A percentile compares a stretch with the other conserved stretches of the same genome.
Evolutionary conservation across 2,113 vertebrate genomes (phyloP).

Genomic region (Corythoichthys intestinalis): DNA sequence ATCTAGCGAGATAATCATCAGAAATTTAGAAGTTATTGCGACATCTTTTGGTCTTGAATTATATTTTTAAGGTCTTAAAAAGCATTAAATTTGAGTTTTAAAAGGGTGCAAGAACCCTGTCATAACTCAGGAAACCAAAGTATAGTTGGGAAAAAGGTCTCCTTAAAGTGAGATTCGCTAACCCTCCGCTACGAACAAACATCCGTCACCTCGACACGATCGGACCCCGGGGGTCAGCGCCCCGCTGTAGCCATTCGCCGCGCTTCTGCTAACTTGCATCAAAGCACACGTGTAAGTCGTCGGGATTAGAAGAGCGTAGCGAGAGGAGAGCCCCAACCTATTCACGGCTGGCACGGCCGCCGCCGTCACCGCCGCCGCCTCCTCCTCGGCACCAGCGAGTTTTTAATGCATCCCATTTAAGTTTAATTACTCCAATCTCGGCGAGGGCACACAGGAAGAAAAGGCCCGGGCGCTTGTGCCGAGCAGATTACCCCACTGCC

Average conservation of each 20-base stretch:
- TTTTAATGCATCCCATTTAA: conserved; percentile 83
- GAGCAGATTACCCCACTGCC: conserved; percentile 83
- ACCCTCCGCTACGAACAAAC: too few relatives aligned
- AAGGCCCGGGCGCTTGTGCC: conserved; percentile 80
- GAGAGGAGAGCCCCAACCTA: conserved; percentile 76
- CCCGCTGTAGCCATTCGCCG: conserved; percentile 77
- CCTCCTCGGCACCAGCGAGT: conserved; percentile 74
- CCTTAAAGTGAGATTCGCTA: too few relatives aligned
- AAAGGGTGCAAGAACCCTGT: too few relatives aligned
- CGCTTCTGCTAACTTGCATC: conserved; percentile 75
- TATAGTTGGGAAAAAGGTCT: too few relatives aligned
- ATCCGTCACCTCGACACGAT: not conserved
- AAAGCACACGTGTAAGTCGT: conserved; percentile 78
- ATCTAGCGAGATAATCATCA: too few relatives aligned
- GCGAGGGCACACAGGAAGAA: conserved; percentile 81
- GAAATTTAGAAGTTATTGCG: too few relatives aligned
- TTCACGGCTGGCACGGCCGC: conserved; percentile 77
- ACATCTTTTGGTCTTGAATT: too few relatives aligned
- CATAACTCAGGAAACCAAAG: too few relatives aligned
- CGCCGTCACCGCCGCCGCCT: conserved; percentile 65
- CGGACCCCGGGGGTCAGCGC: not conserved
- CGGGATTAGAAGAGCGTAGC: conserved; percentile 73
- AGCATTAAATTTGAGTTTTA: too few relatives aligned
- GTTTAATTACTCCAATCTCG: conserved; percentile 87
- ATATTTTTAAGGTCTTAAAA: too few relatives aligned